Evolutionary conservation across 1,140 invertebrate species (phyloP).

Genomic region (Helicoverpa armigera): DNA sequence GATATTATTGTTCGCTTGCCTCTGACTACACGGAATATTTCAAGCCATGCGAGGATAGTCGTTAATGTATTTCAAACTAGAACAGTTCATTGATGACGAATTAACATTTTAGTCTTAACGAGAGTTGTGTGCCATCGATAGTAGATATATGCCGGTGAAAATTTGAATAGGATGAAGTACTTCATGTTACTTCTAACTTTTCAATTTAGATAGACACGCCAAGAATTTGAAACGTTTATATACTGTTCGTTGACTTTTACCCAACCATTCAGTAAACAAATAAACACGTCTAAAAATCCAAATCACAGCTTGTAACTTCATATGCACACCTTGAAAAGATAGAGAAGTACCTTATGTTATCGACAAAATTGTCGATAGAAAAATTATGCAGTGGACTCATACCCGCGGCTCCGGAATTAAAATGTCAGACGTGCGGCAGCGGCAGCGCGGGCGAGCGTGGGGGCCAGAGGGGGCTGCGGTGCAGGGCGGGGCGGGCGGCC

Average conservation of each 20-base stretch:
- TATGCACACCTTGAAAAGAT: slow-evolving; percentile 43
- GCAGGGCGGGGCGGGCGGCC: slow-evolving; percentile 63
- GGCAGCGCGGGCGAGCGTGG: slow-evolving; percentile 68
- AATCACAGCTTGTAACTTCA: not conserved
- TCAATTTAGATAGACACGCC: too few species aligned
- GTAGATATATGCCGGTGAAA: not conserved
- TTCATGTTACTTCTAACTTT: too few species aligned
- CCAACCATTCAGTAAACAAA: too few species aligned
- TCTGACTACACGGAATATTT: slow-evolving; percentile 23
- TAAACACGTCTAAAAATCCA: too few species aligned
- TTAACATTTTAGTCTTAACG: not conserved
- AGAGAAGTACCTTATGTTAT: slow-evolving; percentile 63
- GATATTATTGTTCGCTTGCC: slow-evolving; percentile 55
- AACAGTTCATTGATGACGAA: slow-evolving; percentile 14
- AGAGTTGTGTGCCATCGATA: not conserved
- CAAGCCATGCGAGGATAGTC: not conserved
- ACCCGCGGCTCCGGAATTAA: slow-evolving; percentile 83
- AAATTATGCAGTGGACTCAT: slow-evolving; percentile 73
- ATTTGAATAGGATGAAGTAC: too few species aligned
- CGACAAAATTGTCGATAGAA: slow-evolving; percentile 80
- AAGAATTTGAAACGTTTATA: too few species aligned
- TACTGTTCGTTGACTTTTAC: too few species aligned
- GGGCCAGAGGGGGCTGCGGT: slow-evolving; percentile 56
- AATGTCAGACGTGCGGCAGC: slow-evolving; percentile 85
- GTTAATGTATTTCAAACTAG: slow-evolving; percentile 4